Evolutionary conservation across 64 coral and sea anemone genomes (phyloP).

Genomic region (Porites lutea): DNA sequence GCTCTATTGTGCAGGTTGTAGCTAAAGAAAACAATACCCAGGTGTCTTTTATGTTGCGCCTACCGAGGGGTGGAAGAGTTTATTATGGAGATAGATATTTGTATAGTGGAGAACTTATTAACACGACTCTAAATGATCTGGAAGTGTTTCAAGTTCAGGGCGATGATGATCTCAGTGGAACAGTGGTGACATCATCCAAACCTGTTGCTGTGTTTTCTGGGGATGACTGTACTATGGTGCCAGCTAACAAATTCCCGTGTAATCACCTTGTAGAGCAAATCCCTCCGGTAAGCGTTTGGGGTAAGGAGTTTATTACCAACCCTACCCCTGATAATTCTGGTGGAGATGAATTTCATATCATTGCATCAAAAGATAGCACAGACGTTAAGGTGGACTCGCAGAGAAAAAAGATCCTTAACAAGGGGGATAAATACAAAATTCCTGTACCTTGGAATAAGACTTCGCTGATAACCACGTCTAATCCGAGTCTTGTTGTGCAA

Average conservation of each 20-base stretch:
- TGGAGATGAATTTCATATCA: slow-evolving; percentile 65
- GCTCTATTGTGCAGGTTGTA: slow-evolving; percentile 48
- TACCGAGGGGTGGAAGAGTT: not conserved
- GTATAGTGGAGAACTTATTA: slow-evolving; percentile 29
- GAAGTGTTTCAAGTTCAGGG: slow-evolving; percentile 68
- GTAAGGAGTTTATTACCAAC: slow-evolving; percentile 73
- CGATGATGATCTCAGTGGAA: slow-evolving; percentile 69
- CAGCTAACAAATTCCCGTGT: slow-evolving; percentile 13
- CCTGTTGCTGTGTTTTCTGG: slow-evolving; percentile 88
- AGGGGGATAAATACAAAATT: slow-evolving; percentile 36
- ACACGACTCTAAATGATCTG: slow-evolving; percentile 12
- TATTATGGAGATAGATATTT: not conserved
- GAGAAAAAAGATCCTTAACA: not conserved
- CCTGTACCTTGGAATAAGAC: not conserved
- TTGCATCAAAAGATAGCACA: slow-evolving; percentile 69
- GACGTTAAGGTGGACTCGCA: slow-evolving; percentile 30
- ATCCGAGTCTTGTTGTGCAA: slow-evolving; percentile 80
- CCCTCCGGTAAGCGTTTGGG: slow-evolving; percentile 72
- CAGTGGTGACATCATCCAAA: slow-evolving; percentile 56
- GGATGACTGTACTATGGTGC: slow-evolving; percentile 77
- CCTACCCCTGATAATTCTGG: slow-evolving; percentile 24
- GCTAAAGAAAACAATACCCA: slow-evolving; percentile 40
- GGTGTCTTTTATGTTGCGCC: slow-evolving; percentile 24
- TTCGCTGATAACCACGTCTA: slow-evolving; percentile 26
- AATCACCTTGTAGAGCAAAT: slow-evolving; percentile 85